Percentiles rank a stretch among this genome's conserved stretches.
phyloP scores from a whole-genome alignment of 2,888 invertebrate species.

The Reticulitermes lucifugus region DNA sequence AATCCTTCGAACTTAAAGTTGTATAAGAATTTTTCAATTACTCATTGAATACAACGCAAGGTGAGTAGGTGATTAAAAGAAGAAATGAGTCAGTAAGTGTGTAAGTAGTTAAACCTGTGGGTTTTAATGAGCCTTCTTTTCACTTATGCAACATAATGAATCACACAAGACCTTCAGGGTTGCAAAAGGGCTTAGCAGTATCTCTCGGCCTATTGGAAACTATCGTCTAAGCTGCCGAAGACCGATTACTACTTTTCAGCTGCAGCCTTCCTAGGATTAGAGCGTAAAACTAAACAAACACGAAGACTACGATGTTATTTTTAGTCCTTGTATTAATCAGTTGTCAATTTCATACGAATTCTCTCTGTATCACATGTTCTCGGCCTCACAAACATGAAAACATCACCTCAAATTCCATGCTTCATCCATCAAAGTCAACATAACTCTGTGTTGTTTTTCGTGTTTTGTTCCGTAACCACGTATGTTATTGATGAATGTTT shows the following conservation, averaged over 20 bases:
- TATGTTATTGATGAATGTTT: conserved; percentile 29
- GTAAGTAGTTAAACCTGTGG: too few species aligned
- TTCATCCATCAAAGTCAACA: conserved; percentile 42
- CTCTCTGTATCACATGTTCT: not conserved
- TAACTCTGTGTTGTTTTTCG: conserved; percentile 16
- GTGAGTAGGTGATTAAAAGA: too few species aligned
- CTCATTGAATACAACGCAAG: too few species aligned
- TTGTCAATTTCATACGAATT: conserved; percentile 29
- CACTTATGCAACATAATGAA: too few species aligned
- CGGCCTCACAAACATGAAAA: not conserved
- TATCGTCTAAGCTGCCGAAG: not conserved
- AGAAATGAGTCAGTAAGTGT: too few species aligned
- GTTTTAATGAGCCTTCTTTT: too few species aligned
- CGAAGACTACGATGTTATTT: not conserved
- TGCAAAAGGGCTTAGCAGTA: not conserved
- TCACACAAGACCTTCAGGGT: not conserved
- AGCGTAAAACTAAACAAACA: not conserved
- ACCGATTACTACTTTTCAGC: not conserved
- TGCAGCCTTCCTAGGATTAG: not conserved
- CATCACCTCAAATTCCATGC: conserved; percentile 29
- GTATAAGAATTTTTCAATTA: too few species aligned
- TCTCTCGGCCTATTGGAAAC: not conserved
- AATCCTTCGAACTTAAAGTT: too few species aligned
- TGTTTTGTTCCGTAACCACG: conserved; percentile 19
- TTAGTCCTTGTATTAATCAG: conserved; percentile 35